Base-by-base conservation (phyloP, 2,888 invertebrate genomes). In the Blastobasis adustella region DNA sequence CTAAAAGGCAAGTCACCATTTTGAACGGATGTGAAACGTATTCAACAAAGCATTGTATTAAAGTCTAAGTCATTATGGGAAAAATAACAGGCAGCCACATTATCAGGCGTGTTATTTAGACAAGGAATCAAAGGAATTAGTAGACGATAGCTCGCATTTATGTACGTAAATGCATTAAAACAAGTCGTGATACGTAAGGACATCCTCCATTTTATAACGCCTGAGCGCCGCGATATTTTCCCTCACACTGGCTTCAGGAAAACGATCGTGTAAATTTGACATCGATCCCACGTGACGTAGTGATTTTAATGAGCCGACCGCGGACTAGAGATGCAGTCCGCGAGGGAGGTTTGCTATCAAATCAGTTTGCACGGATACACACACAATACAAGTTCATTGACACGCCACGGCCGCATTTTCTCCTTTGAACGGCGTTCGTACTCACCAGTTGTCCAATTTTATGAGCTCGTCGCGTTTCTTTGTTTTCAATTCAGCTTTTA, bases 381-480 rank as follows among this genome's bases (percentile, higher is more conserved):
- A 89, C 88, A 87, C 89, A 89, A 88, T 89, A 88, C 88, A 89
- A 89, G 89, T 89, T 89, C 89, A 89, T 89, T 89, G 89, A 89
- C 89, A 89, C 89, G 88, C 87, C 88, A 88, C 89, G 88, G 88
- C 88, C 88, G 89, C 89, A 86, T 88, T 89, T 89, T 88, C 88
- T 87, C 87, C 84, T 83, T 80, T 72, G 76, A 80, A 86, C 85
- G 82, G 79, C 82, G 84, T 83, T 80, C 71, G 73, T 77, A 93
- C 95, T 95, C 90, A 96, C 97, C 97, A 97, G 84, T 96, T 94
- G 90, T 97, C 97, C 90, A 97, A 91, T 89, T 97, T 96, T 86
- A 97, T 94, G 77, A 97, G 92, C 89, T 97, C 97, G 83, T 97
- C 97, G 53, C 97, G 95, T 90, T 95, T 97, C 91, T 97, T 97